Evolutionary conservation across 2,888 invertebrate species (phyloP).

Genomic region (Lottia gigantea): DNA sequence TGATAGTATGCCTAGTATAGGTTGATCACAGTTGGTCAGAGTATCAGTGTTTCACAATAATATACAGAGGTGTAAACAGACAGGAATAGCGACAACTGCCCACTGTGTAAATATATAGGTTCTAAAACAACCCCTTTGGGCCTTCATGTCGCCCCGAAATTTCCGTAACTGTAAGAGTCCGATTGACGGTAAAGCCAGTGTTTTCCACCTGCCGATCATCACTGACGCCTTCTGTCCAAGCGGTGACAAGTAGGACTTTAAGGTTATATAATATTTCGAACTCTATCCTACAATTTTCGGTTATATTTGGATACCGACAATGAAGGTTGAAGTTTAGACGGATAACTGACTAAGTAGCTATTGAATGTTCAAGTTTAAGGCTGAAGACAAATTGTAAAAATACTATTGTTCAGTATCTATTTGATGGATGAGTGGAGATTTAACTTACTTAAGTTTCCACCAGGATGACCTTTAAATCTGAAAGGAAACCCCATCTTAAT

Average conservation of each 20-base stretch:
- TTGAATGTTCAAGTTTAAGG: not conserved
- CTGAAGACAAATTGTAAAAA: conserved; percentile 1
- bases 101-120: too few relatives aligned
- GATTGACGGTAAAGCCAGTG: not conserved
- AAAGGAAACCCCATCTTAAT: too few relatives aligned
- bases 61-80: too few relatives aligned
- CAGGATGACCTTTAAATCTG: too few relatives aligned
- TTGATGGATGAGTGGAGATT: conserved; percentile 2
- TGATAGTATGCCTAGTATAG: too few relatives aligned
- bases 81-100: too few relatives aligned
- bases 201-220: not conserved
- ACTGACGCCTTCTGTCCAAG: conserved; percentile 1
- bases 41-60: too few relatives aligned
- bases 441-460: not conserved
- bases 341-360: conserved; percentile 2
- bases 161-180: not conserved
- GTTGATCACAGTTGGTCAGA: too few relatives aligned
- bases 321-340: not conserved
- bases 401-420: not conserved
- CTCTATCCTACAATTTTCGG: conserved; percentile 11
- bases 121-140: conserved; percentile 1
- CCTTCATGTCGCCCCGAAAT: not conserved
- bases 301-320: conserved; percentile 4
- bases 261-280: not conserved
- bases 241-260: conserved; percentile 7